Base-by-base conservation (phyloP, 2,113 vertebrate genomes). In the Platichthys flesus region DNA sequence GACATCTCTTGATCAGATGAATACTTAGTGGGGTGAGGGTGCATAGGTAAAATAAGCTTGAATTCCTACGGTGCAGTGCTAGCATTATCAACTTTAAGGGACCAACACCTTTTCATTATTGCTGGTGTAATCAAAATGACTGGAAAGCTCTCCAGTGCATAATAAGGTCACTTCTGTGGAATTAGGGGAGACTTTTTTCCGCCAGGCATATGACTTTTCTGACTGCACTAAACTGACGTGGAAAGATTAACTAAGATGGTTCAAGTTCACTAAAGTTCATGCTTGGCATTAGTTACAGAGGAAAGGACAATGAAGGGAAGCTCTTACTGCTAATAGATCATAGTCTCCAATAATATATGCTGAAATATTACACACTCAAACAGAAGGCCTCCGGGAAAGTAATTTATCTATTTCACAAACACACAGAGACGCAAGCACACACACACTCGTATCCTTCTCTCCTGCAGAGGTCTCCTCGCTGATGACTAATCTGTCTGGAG, bases 401-500 rank as follows among this genome's bases (percentile, higher is more conserved):
- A 47, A 87, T 89, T 78, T 57, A 83, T 91, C 78, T 67, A 71
- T 54, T 75, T 69, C 62, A 63, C 55, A 60, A 63, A 67, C 56
- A 45, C 62, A 54, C 5, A 15, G 62, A 67, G 67, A 57, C 68
- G 60, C 58, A 63, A 37, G 52, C 67, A 66, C 71, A 81, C 68
- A 58, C 74, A 66, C 67, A 63, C 26, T 12, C 68, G 57, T 21
- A 61, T 52, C 21, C 64, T 60, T 45, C 62, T 57, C 45, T 78
- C 83, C 82, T 70, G 79, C 81, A 76, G 86, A 84, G 72, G 70
- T 89, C 82, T 45, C 82, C 80, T 82, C 75, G 45, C 84, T 54
- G 83, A 87, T 88, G 91, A 91, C 76, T 87, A 89, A 91, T 93
- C 90, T 83, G 89, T 81, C 85, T 86, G 71, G 79, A 89, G 79